These are phyloP conservation scores for Characodon lateralis DNA, from an alignment of 2,797 vertebrate species.

Conservation along the genomic window DNA sequence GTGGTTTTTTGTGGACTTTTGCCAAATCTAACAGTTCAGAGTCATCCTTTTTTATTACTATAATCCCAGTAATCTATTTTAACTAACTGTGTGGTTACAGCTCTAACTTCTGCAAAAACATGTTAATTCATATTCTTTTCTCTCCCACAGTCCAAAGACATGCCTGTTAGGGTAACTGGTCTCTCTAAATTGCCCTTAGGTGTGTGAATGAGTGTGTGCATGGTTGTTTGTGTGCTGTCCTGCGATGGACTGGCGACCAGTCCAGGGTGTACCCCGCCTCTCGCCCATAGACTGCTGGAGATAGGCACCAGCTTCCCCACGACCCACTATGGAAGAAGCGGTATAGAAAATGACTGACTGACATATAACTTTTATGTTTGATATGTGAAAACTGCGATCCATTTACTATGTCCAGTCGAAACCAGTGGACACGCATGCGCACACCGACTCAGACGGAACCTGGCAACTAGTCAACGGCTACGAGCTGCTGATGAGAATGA, in stretches of 20 bases:
- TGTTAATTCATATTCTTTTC: not conserved
- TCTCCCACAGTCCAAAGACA: too few relatives aligned
- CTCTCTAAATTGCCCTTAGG: too few relatives aligned
- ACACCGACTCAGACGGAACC: not conserved
- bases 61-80: not conserved
- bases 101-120: not conserved
- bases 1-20: too few relatives aligned
- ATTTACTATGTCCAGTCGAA: not conserved
- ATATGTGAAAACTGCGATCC: not conserved
- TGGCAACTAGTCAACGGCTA: slow-evolving; percentile 49
- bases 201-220: too few relatives aligned
- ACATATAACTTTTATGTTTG: not conserved
- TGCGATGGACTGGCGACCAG: too few relatives aligned
- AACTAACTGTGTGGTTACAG: not conserved
- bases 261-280: too few relatives aligned
- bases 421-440: slow-evolving; percentile 62
- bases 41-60: not conserved
- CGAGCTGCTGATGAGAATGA: slow-evolving; percentile 44
- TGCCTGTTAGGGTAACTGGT: too few relatives aligned
- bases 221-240: too few relatives aligned
- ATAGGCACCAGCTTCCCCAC: too few relatives aligned
- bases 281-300: too few relatives aligned
- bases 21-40: not conserved
- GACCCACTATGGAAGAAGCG: too few relatives aligned
- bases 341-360: too few relatives aligned